Evolutionary conservation across 2,797 vertebrate species (phyloP).

Genomic region (Heterohyrax brucei): DNA sequence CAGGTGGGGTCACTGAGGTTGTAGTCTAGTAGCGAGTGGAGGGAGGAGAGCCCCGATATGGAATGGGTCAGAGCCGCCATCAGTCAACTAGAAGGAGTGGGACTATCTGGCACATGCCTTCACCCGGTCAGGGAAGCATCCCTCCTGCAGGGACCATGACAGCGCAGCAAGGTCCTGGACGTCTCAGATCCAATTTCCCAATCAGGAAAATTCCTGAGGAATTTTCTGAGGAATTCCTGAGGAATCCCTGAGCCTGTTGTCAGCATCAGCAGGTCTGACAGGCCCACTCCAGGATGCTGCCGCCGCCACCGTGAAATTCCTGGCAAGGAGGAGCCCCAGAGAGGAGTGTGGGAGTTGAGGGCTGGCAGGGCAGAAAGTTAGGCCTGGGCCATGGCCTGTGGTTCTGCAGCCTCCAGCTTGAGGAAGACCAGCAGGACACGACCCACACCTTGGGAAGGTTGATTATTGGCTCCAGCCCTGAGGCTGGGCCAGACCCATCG

Average conservation of each 20-base stretch:
- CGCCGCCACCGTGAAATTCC: not conserved
- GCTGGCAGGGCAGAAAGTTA: not conserved
- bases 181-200: conserved; percentile 63
- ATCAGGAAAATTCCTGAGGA: no score
- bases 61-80: not conserved
- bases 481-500: not conserved
- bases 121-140: not conserved
- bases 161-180: not conserved
- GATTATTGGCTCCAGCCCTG: not conserved
- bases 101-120: conserved; percentile 3
- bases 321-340: not conserved
- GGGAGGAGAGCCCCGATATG: not conserved
- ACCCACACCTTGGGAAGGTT: not conserved
- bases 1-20: not conserved
- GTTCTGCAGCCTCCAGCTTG: not conserved
- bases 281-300: not conserved
- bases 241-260: conserved; percentile 54
- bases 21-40: not conserved
- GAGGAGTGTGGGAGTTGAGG: not conserved
- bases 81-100: not conserved
- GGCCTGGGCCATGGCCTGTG: not conserved
- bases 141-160: not conserved
- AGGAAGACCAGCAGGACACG: not conserved
- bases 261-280: not conserved
- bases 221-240: no score